phyloP scores from a whole-genome alignment of 2,888 invertebrate genomes.

The Polylopha cassiicola region DNA sequence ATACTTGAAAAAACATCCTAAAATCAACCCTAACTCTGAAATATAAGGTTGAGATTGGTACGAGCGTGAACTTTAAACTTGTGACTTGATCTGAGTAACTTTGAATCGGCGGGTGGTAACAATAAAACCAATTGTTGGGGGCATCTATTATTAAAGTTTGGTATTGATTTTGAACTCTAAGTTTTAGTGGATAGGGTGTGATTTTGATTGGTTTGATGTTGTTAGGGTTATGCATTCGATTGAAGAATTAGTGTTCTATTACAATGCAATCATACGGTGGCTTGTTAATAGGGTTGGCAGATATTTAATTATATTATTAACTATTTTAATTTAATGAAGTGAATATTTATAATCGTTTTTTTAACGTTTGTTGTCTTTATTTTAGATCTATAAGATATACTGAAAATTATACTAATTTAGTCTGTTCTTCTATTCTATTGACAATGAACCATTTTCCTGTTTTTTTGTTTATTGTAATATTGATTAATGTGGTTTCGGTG shows the following conservation, averaged over 20 bases:
- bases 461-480: too few species aligned
- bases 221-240: constrained; percentile 46
- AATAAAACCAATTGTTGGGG: constrained; percentile 66
- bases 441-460: too few species aligned
- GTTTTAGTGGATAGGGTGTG: constrained; percentile 28
- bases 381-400: too few species aligned
- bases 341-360: neutral
- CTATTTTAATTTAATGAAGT: neutral
- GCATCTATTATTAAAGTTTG: constrained; percentile 42
- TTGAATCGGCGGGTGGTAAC: constrained; percentile 71
- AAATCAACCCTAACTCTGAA: constrained; percentile 24
- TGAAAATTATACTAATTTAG: too few species aligned
- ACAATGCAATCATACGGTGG: constrained; percentile 52
- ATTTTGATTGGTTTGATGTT: constrained; percentile 24
- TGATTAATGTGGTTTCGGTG: too few species aligned
- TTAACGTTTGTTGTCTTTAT: too few species aligned
- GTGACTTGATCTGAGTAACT: constrained; percentile 40
- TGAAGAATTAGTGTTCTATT: constrained; percentile 65
- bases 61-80: constrained; percentile 23
- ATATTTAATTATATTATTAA: constrained; percentile 28
- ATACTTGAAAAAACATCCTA: constrained; percentile 28
- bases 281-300: constrained; percentile 42
- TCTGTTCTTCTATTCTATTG: too few species aligned
- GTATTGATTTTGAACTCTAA: constrained; percentile 38
- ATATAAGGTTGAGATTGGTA: constrained; percentile 23